Evolutionary conservation across 2,113 vertebrate genomes (phyloP).

Genomic region (Marmota monax): DNA sequence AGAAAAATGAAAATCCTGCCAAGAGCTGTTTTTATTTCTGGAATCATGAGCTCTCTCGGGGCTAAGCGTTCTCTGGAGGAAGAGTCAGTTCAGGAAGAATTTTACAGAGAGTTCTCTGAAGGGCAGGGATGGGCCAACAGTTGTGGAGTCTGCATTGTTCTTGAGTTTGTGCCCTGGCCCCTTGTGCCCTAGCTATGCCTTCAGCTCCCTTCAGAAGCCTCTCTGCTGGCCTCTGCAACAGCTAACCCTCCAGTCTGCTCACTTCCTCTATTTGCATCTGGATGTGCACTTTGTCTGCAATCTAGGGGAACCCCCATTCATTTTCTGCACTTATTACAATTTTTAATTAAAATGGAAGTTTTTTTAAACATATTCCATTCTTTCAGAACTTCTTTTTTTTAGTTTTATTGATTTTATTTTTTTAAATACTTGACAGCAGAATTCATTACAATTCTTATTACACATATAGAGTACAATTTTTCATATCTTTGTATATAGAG

Average conservation of each 20-base stretch:
- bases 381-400: background rate
- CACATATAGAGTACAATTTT: too few species aligned
- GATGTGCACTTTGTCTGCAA: background rate
- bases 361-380: background rate
- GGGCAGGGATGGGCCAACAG: background rate
- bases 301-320: background rate
- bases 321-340: background rate
- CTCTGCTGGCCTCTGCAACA: background rate
- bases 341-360: background rate
- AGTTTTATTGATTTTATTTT: too few species aligned
- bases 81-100: background rate
- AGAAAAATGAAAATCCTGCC: background rate
- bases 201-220: too few species aligned
- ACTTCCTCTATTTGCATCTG: background rate
- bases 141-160: background rate
- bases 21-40: background rate
- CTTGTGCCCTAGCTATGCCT: background rate
- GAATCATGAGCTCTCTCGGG: background rate
- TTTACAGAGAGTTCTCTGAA: background rate
- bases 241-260: background rate
- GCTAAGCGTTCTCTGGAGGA: background rate
- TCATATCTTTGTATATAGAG: too few species aligned
- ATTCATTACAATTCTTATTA: too few species aligned
- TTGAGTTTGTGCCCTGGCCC: background rate
- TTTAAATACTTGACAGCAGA: too few species aligned